A percentile compares a stretch with the other conserved stretches of the same genome.
Conservation (phyloP, 1,140 invertebrate genomes). For the Pseudachorutes palmiensis region DNA sequence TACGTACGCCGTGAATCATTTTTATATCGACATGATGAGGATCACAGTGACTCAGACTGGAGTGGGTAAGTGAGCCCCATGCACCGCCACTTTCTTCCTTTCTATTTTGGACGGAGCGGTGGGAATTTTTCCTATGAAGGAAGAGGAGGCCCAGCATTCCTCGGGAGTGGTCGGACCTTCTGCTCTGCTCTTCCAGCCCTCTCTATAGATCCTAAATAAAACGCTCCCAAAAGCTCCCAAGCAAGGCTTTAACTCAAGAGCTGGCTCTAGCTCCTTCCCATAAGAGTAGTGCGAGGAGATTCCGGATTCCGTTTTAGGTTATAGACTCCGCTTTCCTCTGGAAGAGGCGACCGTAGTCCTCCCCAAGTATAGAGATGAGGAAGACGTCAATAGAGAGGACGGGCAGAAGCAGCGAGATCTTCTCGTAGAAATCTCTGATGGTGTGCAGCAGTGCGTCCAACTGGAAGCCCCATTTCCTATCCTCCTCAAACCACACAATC, state of each 20-base stretch:
- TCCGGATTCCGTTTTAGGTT: too few relatives aligned
- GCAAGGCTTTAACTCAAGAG: too few relatives aligned
- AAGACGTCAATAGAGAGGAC: neutral
- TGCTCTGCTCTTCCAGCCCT: neutral
- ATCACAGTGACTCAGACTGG: neutral
- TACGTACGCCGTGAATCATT: conserved; percentile 11
- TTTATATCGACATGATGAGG: conserved; percentile 11
- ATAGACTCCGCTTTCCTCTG: too few relatives aligned
- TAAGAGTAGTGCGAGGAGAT: too few relatives aligned
- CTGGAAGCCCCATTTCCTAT: neutral
- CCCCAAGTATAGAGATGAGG: neutral
- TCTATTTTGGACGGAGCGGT: neutral
- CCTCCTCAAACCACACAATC: too few relatives aligned
- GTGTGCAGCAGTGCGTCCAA: conserved; percentile 12
- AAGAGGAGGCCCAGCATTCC: too few relatives aligned
- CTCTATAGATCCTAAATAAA: too few relatives aligned
- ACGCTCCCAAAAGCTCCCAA: too few relatives aligned
- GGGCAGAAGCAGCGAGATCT: neutral
- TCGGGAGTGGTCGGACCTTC: neutral
- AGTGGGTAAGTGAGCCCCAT: neutral
- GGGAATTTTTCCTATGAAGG: conserved; percentile 2
- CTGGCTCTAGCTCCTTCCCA: too few relatives aligned
- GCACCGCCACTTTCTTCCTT: neutral
- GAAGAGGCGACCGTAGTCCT: too few relatives aligned
- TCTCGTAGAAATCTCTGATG: too few relatives aligned